These are phyloP conservation scores for Peromyscus eremicus DNA, from an alignment of 2,797 vertebrate genomes.

Conservation along the genomic window DNA sequence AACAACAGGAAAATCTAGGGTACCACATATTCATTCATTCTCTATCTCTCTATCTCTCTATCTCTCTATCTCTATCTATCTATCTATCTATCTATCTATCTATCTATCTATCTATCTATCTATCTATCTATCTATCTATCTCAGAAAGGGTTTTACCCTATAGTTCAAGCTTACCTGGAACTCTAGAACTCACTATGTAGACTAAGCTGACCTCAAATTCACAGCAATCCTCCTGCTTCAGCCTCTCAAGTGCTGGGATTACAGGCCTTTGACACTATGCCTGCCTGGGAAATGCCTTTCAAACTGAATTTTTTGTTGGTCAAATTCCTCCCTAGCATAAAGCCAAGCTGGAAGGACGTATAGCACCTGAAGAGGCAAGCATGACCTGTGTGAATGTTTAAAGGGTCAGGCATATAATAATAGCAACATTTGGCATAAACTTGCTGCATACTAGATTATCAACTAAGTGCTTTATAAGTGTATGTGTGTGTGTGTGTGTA, in stretches of 20 bases:
- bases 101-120: no score
- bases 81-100: no score
- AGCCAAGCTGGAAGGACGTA: background rate
- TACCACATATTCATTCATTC: constrained; percentile 21
- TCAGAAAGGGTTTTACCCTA: background rate
- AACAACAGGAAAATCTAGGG: background rate
- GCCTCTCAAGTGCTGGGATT: background rate
- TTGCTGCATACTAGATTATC: background rate
- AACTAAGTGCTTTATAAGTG: constrained; percentile 23
- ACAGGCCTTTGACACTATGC: background rate
- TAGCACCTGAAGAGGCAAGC: constrained; percentile 33
- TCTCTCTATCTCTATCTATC: no score
- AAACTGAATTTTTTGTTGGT: constrained; percentile 45
- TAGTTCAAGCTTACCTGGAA: background rate
- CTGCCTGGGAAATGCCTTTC: constrained; percentile 13
- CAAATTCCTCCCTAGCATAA: background rate
- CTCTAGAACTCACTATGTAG: background rate
- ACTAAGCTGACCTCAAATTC: background rate
- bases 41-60: no score
- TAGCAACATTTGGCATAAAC: background rate
- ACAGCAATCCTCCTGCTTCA: background rate
- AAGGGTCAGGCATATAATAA: background rate
- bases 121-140: no score
- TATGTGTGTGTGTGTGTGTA: background rate
- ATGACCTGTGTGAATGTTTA: background rate